These are phyloP conservation scores for Achatina immaculata DNA, from an alignment of 1,140 invertebrate species.

Conservation along the genomic window DNA sequence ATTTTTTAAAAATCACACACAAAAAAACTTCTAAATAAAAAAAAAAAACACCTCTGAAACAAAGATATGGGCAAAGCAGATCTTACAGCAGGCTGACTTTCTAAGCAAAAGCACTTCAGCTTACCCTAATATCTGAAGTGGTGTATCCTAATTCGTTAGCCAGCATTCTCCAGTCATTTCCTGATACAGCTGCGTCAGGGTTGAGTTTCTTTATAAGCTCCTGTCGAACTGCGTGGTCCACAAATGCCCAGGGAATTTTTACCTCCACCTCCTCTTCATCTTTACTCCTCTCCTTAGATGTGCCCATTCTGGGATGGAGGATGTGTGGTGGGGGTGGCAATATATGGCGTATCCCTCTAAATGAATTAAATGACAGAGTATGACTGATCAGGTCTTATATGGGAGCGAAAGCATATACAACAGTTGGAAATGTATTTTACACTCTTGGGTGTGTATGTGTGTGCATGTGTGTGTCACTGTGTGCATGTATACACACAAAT, in stretches of 20 bases:
- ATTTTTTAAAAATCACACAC: too few relatives aligned
- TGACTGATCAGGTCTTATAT: not conserved
- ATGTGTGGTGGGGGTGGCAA: not conserved
- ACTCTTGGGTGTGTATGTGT: too few relatives aligned
- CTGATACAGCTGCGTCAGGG: conserved; percentile 2
- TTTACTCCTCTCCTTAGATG: not conserved
- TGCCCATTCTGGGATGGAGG: not conserved
- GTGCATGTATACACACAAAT: too few relatives aligned
- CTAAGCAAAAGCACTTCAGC: too few relatives aligned
- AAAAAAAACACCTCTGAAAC: too few relatives aligned
- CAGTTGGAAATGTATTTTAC: not conserved
- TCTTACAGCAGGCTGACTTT: too few relatives aligned
- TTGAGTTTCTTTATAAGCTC: conserved; percentile 19
- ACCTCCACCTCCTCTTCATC: not conserved
- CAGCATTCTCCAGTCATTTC: conserved; percentile 30
- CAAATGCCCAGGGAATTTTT: conserved; percentile 16
- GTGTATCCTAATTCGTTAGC: conserved; percentile 12
- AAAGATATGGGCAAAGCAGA: too few relatives aligned
- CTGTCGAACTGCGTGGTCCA: not conserved
- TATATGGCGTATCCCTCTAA: not conserved
- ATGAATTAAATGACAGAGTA: not conserved
- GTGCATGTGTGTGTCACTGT: too few relatives aligned
- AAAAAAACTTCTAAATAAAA: too few relatives aligned
- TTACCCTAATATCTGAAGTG: not conserved
- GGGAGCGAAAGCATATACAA: not conserved